Evolutionary conservation across 1,140 invertebrate genomes (phyloP), one percentile per base, ranked within the genome.

Genomic region (Proales similis): DNA sequence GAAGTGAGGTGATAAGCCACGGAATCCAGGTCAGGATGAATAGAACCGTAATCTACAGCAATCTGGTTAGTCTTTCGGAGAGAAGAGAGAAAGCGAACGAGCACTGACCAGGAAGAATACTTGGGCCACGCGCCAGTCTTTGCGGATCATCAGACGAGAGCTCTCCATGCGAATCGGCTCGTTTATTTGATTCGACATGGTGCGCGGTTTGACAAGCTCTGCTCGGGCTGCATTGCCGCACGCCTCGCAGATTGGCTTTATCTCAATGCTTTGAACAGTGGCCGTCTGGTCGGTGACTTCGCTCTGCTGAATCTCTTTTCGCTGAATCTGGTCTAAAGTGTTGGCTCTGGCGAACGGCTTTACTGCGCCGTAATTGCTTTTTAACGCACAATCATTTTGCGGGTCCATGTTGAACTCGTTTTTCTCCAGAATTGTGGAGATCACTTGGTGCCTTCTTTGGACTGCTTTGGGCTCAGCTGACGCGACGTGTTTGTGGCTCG

Each of bases 21-120:
- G 51, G 51, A 42, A 57, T 57, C 51, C 51, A 57, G 22, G 26
- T 42, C 7, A 57, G 9, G 0, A 57, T 29, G 45, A 57, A 57
- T 17, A 42, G 9, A 57, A 42, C 51, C 14, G 51, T 57, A n/a
- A n/a, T n/a, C n/a, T n/a, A n/a, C n/a, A n/a, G n/a, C n/a, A n/a
- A n/a, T n/a, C n/a, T n/a, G n/a, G n/a, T n/a, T n/a, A n/a, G n/a
- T n/a, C n/a, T n/a, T n/a, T n/a, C n/a, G n/a, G n/a, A n/a, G n/a
- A n/a, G n/a, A n/a, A n/a, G n/a, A n/a, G n/a, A n/a, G n/a, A n/a
- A n/a, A n/a, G n/a, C n/a, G n/a, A n/a, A n/a, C n/a, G n/a, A n/a
- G n/a, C n/a, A n/a, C n/a, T n/a, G 9, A 57, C 51, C 19, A 57
- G 7, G 17, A 39, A 39, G 45, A 57, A 57, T 42, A 57, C 45